These are phyloP conservation scores for Spisula subtruncata DNA, from an alignment of 2,888 invertebrate species.

Conservation along the genomic window DNA sequence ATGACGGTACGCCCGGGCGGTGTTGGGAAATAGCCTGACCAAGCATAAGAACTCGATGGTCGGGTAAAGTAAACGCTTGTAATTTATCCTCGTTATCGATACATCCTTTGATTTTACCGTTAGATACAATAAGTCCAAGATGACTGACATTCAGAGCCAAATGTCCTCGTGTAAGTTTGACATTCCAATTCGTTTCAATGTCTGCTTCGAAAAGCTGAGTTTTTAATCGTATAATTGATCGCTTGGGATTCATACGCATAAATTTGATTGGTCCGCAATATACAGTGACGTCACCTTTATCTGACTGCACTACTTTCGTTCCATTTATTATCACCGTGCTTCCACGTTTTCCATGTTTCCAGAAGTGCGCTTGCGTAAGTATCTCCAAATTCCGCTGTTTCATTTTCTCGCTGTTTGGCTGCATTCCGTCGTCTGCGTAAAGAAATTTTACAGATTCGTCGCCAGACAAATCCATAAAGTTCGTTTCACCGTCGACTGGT, in stretches of 20 bases:
- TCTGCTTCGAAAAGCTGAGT: slow-evolving; percentile 87
- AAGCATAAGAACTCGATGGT: slow-evolving; percentile 69
- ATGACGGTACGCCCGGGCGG: slow-evolving; percentile 52
- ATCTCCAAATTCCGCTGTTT: slow-evolving; percentile 84
- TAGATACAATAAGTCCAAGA: slow-evolving; percentile 76
- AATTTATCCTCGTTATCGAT: slow-evolving; percentile 77
- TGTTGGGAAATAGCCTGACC: slow-evolving; percentile 55
- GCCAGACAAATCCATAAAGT: slow-evolving; percentile 85
- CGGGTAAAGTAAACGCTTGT: slow-evolving; percentile 75
- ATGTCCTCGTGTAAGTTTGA: slow-evolving; percentile 80
- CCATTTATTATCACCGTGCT: slow-evolving; percentile 85
- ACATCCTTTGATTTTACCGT: slow-evolving; percentile 81
- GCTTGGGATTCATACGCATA: slow-evolving; percentile 85
- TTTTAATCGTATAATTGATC: slow-evolving; percentile 83
- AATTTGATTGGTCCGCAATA: slow-evolving; percentile 86
- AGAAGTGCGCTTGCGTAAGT: slow-evolving; percentile 85
- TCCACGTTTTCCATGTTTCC: slow-evolving; percentile 55
- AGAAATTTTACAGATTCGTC: slow-evolving; percentile 86
- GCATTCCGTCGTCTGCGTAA: slow-evolving; percentile 81
- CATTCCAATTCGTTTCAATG: slow-evolving; percentile 85
- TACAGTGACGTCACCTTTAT: slow-evolving; percentile 86
- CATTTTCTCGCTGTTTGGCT: slow-evolving; percentile 83
- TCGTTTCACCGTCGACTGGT: slow-evolving; percentile 73
- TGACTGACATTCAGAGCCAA: slow-evolving; percentile 80
- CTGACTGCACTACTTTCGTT: slow-evolving; percentile 85